phyloP scores from a whole-genome alignment of 2,888 invertebrate species.

The Lypha dubia region DNA sequence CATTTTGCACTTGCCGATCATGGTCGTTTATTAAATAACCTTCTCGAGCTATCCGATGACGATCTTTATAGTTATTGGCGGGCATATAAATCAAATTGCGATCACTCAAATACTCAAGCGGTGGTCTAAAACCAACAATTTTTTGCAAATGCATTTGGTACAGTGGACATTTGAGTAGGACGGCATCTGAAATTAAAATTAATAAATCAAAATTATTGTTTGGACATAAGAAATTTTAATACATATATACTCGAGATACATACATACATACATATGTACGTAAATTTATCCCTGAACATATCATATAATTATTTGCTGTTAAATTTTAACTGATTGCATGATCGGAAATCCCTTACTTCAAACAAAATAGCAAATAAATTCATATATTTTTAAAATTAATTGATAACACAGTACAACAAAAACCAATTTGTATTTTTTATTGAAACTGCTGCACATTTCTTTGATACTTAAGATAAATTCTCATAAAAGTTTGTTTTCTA shows the following conservation, averaged over 20 bases:
- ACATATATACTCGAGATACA: no score
- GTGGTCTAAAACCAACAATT: constrained; percentile 82
- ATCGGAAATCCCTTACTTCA: constrained; percentile 39
- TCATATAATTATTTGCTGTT: constrained; percentile 21
- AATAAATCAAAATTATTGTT: not conserved
- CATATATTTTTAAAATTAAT: not conserved
- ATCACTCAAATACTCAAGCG: constrained; percentile 77
- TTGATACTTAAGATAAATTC: no score
- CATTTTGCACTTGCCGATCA: constrained; percentile 34
- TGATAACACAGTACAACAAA: no score
- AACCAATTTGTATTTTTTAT: no score
- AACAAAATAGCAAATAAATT: constrained; percentile 27
- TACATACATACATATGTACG: no score
- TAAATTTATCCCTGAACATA: no score
- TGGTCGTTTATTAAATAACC: constrained; percentile 58
- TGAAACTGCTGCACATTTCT: no score
- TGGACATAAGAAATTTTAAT: not conserved
- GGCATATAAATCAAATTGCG: constrained; percentile 78
- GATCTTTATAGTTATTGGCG: constrained; percentile 76
- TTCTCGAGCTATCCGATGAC: constrained; percentile 73
- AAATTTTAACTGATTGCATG: constrained; percentile 39
- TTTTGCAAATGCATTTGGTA: constrained; percentile 83
- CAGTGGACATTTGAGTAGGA: constrained; percentile 81
- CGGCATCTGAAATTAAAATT: constrained; percentile 74
- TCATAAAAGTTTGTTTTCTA: no score